phyloP scores from a whole-genome alignment of 1,140 invertebrate genomes.

The Papilio helenus region DNA sequence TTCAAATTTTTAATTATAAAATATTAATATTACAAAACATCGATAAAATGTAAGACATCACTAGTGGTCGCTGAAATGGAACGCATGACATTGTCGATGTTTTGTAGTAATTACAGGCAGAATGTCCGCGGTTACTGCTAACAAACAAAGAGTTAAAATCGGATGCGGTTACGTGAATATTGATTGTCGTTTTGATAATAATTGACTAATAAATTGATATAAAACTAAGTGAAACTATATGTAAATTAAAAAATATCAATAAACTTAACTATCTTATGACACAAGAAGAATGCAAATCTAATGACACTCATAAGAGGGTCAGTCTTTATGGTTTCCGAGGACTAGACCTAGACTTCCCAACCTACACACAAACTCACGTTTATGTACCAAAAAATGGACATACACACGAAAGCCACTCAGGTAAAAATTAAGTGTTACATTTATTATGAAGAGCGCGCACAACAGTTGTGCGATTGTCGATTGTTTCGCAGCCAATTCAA shows the following conservation, averaged over 20 bases:
- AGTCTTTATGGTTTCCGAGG: no score
- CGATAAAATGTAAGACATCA: conserved; percentile 1
- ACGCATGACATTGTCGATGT: conserved; percentile 29
- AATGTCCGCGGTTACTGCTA: background rate
- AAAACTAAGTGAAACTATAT: background rate
- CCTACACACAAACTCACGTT: no score
- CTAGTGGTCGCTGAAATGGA: conserved; percentile 23
- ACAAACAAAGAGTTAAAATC: conserved; percentile 18
- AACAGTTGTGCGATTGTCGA: no score
- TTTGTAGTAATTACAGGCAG: conserved; percentile 25
- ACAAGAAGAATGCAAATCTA: background rate
- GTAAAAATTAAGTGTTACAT: no score
- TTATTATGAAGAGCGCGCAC: no score
- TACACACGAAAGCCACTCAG: no score
- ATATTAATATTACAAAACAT: background rate
- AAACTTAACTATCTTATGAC: background rate
- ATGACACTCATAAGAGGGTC: background rate
- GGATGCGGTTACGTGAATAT: background rate
- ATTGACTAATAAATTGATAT: background rate
- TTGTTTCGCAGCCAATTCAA: no score
- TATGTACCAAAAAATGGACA: background rate
- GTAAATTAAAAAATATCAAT: background rate
- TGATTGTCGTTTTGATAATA: background rate
- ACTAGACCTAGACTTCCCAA: no score
- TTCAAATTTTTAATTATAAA: no score